Base-by-base conservation (phyloP, 2,797 vertebrate species). In the Pangasius larnaudii region DNA sequence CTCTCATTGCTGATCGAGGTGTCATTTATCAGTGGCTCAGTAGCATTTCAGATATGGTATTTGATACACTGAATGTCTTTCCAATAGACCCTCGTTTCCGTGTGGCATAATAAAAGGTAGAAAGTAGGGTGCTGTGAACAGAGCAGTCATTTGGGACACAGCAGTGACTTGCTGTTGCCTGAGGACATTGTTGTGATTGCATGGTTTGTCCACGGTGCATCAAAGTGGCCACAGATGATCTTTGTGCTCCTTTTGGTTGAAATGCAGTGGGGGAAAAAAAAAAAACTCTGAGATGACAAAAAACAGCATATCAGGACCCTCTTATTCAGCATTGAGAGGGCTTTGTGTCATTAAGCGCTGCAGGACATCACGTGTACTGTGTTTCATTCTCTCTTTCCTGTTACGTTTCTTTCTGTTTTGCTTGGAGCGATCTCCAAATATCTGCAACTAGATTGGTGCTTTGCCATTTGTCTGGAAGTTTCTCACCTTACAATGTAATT, bases 371-470 rank as follows among this genome's bases (percentile, higher is more conserved):
- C 2, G 27, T 13, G 1, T 13, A 5, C 24, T n/a, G 58, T n/a
- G 36, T 65, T 65, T 46, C 59, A 49, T 49, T 18, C 24, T n/a
- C 19, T 27, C 14, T 42, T 58, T 14, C 30, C 14, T 30, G n/a
- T 49, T 87, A 27, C 39, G 3, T 65, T 78, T 46, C 27, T 51
- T 67, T 86, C 19, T 19, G 1, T 91, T 63, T 80, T 51, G 49
- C 78, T 84, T 67, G 46, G 27, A 33, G 71, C n/a, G 2, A 3
- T 67, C 24, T 77, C 14, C 5, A 61, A 81, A 24, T 1, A 46
- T 46, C 8, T 8, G 39, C 16, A 2, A 9, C 51, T 10, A 27
- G 14, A 14, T 80, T 80, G 14, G n/a, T 53, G 56, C 18, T 42
- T 30, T 27, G 16, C 39, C 27, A 30, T 80, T 58, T 49, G 16